A percentile compares a stretch with the other conserved stretches of the same genome.
Evolutionary conservation across 1,140 invertebrate genomes (phyloP).

Genomic region (Ephestia elutella): DNA sequence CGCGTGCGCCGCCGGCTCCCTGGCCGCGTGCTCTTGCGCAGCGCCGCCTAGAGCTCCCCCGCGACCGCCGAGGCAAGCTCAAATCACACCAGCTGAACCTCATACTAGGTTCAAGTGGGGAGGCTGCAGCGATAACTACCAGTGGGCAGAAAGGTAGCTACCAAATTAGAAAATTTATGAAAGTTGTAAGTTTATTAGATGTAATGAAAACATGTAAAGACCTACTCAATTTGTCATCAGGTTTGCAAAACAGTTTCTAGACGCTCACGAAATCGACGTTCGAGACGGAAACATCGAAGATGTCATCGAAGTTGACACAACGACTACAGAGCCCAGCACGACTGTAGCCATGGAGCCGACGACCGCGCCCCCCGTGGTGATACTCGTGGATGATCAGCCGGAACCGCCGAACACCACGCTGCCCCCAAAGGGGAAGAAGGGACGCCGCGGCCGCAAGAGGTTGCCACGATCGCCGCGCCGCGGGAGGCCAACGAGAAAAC

Average conservation of each 20-base stretch:
- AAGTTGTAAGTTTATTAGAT: no score
- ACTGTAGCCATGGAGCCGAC: conserved; percentile 39
- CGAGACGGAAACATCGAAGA: conserved; percentile 83
- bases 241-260: conserved; percentile 87
- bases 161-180: neutral
- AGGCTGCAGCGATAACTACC: conserved; percentile 93
- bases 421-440: conserved; percentile 52
- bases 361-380: conserved; percentile 51
- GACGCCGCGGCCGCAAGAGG: conserved; percentile 50
- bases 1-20: conserved; percentile 82
- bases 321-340: conserved; percentile 38
- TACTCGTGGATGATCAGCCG: conserved; percentile 65
- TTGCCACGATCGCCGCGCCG: conserved; percentile 56
- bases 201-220: neutral
- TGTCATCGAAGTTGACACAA: conserved; percentile 41
- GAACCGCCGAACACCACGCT: conserved; percentile 56
- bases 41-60: conserved; percentile 68
- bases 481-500: conserved; percentile 62
- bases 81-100: conserved; percentile 43
- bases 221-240: conserved; percentile 35
- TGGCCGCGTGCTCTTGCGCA: conserved; percentile 81
- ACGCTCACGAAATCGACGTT: conserved; percentile 86
- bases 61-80: conserved; percentile 52
- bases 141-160: conserved; percentile 72
- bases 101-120: conserved; percentile 83